Percentiles rank a stretch among this genome's conserved stretches.
phyloP scores from a whole-genome alignment of 2,113 vertebrate species.

The Myodes glareolus region DNA sequence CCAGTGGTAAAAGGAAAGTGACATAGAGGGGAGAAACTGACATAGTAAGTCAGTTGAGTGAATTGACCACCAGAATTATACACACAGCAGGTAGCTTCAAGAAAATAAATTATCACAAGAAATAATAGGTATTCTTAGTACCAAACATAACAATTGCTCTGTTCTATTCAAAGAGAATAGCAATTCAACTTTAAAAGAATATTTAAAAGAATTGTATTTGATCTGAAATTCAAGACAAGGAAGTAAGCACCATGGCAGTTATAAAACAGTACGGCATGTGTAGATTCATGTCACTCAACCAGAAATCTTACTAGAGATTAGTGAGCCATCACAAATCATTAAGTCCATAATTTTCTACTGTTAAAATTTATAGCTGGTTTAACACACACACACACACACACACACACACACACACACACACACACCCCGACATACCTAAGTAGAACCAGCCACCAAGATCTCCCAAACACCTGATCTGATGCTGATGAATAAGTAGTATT shows the following conservation, averaged over 20 bases:
- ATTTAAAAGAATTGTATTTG: neutral
- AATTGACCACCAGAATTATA: neutral
- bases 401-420: neutral
- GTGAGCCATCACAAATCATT: neutral
- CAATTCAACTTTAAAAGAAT: neutral
- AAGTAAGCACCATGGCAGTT: neutral
- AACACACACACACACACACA: neutral
- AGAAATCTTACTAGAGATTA: neutral
- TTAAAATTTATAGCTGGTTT: neutral
- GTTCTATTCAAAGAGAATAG: neutral
- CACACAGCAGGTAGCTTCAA: neutral
- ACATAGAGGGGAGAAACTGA: neutral
- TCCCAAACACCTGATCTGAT: neutral
- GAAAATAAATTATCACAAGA: neutral
- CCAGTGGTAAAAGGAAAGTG: neutral
- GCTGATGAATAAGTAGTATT: constrained; percentile 34
- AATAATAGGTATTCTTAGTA: neutral
- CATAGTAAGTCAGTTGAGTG: neutral
- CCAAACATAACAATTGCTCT: neutral
- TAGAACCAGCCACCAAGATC: neutral
- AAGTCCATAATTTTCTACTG: neutral
- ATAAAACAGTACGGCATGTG: neutral
- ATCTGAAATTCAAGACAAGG: neutral
- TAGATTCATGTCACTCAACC: neutral
- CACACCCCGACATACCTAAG: neutral